Conservation (phyloP, 1,140 invertebrate species). For the Pteromalus puparum region DNA sequence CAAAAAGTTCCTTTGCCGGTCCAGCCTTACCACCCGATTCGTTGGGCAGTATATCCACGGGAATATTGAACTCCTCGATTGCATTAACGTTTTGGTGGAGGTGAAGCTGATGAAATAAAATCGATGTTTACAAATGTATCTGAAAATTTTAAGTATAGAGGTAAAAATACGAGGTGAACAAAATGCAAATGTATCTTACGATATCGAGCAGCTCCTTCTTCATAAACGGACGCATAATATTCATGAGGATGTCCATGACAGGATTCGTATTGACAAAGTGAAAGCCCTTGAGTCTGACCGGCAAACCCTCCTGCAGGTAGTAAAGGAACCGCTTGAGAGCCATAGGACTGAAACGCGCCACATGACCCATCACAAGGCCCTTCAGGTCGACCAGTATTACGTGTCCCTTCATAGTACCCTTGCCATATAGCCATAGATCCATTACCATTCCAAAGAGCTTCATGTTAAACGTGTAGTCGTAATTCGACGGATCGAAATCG, state of each 20-base stretch:
- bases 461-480: not conserved
- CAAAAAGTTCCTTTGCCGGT: constrained; percentile 64
- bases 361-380: constrained; percentile 50
- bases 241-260: constrained; percentile 80
- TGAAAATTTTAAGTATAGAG: too few relatives aligned
- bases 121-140: not conserved
- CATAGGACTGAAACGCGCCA: constrained; percentile 43
- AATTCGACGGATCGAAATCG: constrained; percentile 50
- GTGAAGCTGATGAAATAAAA: constrained; percentile 69
- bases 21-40: constrained; percentile 77
- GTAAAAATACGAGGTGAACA: not conserved
- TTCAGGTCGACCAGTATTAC: constrained; percentile 42
- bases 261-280: constrained; percentile 80
- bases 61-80: constrained; percentile 69
- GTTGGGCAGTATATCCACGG: constrained; percentile 75
- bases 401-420: constrained; percentile 52
- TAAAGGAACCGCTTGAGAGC: constrained; percentile 41
- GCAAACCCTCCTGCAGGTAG: constrained; percentile 73
- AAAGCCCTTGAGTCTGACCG: constrained; percentile 78
- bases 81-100: constrained; percentile 69
- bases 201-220: constrained; percentile 79
- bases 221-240: constrained; percentile 80
- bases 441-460: constrained; percentile 51
- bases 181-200: constrained; percentile 58
- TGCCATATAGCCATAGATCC: constrained; percentile 41